Base-by-base conservation (phyloP, 2,113 vertebrate species). In the Leuciscus idus region DNA sequence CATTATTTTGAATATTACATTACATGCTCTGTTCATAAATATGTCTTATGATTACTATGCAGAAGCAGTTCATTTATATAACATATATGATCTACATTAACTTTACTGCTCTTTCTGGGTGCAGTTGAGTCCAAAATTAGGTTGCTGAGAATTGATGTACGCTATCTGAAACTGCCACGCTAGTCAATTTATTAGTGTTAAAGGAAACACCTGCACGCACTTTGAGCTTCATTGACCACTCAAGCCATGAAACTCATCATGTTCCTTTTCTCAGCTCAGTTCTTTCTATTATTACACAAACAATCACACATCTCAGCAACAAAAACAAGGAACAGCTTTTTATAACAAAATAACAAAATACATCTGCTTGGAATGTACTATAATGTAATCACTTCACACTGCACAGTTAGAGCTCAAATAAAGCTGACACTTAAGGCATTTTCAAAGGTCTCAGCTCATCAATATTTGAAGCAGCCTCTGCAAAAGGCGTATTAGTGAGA, bases 171-270 rank as follows among this genome's bases (percentile, higher is more conserved):
- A 93, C 90, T 26, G 46, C 50, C 55, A 70, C 30, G 8, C 62
- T 66, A 73, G 87, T 86, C 81, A 77, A 76, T 84, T 72, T 89
- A 87, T 87, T 77, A 84, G 62, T 57, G 57, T 23, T 33, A 72
- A 79, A 89, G 94, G 94, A 95, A 95, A 88, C 95, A 95, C 92
- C 94, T 95, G 95, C 88, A 88, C 74, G 68, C 52, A 15, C 90
- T 89, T 93, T 90, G 90, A 77, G 92, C 81, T 94, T 92, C 90
- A 92, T 73, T 91, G 90, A 91, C 74, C 90, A 90, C 90, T 88
- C 87, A 85, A 89, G 50, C 85, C 79, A 39, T 70, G 61, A 19
- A 89, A 88, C 76, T 26, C 62, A 21, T 30, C 77, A 64, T 64
- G 75, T 52, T 87, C 81, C 80, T 68, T 83, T 84, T 90, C 80